A percentile compares a stretch with the other conserved stretches of the same genome.
These are phyloP conservation scores for Berghia stephanieae DNA, from an alignment of 1,140 invertebrate species.

Conservation along the genomic window DNA sequence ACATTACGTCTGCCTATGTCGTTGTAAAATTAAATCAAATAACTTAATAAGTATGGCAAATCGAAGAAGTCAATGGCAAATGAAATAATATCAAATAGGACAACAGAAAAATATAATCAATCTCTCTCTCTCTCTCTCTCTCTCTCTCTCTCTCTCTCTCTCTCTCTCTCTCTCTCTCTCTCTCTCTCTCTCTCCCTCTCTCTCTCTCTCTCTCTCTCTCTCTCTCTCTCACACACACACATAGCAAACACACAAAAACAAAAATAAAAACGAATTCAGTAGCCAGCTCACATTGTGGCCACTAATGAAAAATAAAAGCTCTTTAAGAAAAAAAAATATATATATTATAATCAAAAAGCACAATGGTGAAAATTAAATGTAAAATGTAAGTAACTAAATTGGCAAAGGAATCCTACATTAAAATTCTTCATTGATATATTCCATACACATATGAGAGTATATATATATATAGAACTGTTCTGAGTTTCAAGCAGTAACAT, in stretches of 20 bases:
- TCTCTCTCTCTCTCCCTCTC: conserved; percentile 11
- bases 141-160: conserved; percentile 30
- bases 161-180: conserved; percentile 26
- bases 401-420: neutral
- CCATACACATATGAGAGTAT: no score
- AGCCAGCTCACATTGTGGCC: neutral
- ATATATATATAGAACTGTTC: no score
- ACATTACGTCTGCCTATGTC: no score
- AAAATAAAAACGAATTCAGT: neutral
- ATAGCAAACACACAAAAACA: no score
- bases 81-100: neutral
- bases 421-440: neutral
- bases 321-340: no score
- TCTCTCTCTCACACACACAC: conserved; percentile 8
- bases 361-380: no score
- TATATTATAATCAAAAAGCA: no score
- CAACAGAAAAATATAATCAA: neutral
- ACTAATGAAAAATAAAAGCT: no score
- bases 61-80: neutral
- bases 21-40: neutral
- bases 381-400: no score
- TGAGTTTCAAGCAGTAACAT: no score
- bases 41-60: neutral
- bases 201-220: conserved; percentile 19
- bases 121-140: no score